phyloP scores from a whole-genome alignment of 2,888 invertebrate genomes.

The Pheosia gnoma region DNA sequence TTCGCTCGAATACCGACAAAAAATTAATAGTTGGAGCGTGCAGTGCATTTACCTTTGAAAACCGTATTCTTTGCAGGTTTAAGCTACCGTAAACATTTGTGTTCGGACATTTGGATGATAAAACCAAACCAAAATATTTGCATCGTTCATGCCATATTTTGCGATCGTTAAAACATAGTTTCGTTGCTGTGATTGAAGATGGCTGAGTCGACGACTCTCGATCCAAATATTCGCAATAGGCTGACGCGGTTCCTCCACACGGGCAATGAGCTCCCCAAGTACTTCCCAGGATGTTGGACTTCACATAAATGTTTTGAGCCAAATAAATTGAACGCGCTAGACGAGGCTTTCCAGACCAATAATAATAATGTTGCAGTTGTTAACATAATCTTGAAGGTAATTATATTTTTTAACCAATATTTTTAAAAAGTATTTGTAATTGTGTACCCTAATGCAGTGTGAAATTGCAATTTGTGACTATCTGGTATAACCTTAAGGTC shows the following conservation, averaged over 20 bases:
- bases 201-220: slow-evolving; percentile 55
- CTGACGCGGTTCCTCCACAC: slow-evolving; percentile 79
- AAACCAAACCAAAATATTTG: slow-evolving; percentile 27
- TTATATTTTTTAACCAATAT: slow-evolving; percentile 14
- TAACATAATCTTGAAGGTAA: slow-evolving; percentile 66
- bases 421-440: no score
- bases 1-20: slow-evolving; percentile 75
- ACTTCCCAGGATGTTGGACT: slow-evolving; percentile 83
- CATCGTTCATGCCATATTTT: slow-evolving; percentile 43
- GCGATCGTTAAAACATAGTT: slow-evolving; percentile 22
- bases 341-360: slow-evolving; percentile 45
- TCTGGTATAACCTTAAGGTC: no score
- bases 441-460: no score
- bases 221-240: slow-evolving; percentile 63
- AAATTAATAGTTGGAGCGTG: slow-evolving; percentile 59
- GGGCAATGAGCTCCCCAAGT: slow-evolving; percentile 80
- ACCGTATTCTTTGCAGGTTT: slow-evolving; percentile 56
- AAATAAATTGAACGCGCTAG: slow-evolving; percentile 68
- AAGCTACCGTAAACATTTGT: slow-evolving; percentile 31
- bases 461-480: no score
- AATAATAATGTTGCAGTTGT: slow-evolving; percentile 59
- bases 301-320: slow-evolving; percentile 76
- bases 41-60: slow-evolving; percentile 62
- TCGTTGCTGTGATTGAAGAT: slow-evolving; percentile 43
- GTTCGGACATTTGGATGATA: slow-evolving; percentile 44